Evolutionary conservation across 2,797 vertebrate genomes (phyloP).

Genomic region (Pitangus sulphuratus): DNA sequence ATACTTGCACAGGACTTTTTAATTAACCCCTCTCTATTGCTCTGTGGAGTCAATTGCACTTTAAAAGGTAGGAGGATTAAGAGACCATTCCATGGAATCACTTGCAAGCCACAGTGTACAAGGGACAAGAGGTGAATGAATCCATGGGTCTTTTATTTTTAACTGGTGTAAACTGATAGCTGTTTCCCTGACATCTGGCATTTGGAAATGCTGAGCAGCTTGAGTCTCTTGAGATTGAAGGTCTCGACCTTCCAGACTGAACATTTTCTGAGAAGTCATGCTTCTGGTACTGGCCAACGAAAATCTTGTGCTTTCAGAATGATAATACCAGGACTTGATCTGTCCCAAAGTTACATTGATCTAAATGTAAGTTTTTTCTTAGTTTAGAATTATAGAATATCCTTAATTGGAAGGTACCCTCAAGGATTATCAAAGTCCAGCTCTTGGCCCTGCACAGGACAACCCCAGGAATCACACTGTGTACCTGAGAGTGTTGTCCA

Average conservation of each 20-base stretch:
- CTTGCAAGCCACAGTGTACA: not conserved
- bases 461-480: not conserved
- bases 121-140: not conserved
- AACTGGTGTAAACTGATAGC: not conserved
- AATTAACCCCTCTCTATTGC: not conserved
- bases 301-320: not conserved
- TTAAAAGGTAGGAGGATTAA: not conserved
- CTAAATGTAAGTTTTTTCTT: not conserved
- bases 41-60: not conserved
- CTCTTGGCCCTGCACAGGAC: not conserved
- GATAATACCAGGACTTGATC: not conserved
- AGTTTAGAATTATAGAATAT: not conserved
- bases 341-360: not conserved
- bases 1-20: not conserved
- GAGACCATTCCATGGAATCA: not conserved
- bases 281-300: not conserved
- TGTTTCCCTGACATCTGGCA: not conserved
- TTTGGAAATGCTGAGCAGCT: not conserved
- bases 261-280: not conserved
- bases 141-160: not conserved
- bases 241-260: not conserved
- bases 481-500: not conserved
- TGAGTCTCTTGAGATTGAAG: not conserved
- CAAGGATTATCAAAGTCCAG: fast-evolving
- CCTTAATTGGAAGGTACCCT: not conserved